Conservation (phyloP, 2,113 vertebrate species). For the Ptyas mucosa region DNA sequence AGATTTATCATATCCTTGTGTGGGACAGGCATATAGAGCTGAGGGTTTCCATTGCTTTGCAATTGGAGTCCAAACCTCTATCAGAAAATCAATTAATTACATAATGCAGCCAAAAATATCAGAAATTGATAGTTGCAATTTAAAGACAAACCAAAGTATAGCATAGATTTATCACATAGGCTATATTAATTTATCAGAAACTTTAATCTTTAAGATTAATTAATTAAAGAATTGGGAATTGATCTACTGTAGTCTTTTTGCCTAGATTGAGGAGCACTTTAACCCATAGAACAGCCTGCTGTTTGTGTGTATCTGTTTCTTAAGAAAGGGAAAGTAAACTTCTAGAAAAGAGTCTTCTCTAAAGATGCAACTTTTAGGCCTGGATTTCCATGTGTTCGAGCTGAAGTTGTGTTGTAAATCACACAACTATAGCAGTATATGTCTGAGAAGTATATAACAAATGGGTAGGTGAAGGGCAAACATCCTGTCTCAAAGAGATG, state of each 20-base stretch:
- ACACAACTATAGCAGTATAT: background rate
- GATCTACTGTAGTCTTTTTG: background rate
- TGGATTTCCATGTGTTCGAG: background rate
- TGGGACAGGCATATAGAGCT: background rate
- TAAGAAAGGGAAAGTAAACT: background rate
- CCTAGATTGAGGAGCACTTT: background rate
- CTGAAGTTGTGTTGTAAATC: background rate
- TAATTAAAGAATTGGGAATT: background rate
- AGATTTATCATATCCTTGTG: background rate
- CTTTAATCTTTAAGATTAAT: background rate
- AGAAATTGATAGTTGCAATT: too few relatives aligned
- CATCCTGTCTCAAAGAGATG: background rate
- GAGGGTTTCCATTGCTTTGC: background rate
- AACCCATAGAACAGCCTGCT: background rate
- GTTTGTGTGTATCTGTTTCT: background rate
- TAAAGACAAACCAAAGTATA: too few relatives aligned
- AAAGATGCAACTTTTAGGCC: background rate
- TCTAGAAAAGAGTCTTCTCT: background rate
- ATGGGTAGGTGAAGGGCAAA: background rate
- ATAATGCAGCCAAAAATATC: too few relatives aligned
- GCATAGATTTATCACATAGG: too few relatives aligned
- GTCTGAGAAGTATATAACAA: background rate
- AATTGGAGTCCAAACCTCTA: background rate
- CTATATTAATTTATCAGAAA: too few relatives aligned
- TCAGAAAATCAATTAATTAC: background rate